phyloP scores from a whole-genome alignment of 2,113 vertebrate genomes.

The Fulica atra region DNA sequence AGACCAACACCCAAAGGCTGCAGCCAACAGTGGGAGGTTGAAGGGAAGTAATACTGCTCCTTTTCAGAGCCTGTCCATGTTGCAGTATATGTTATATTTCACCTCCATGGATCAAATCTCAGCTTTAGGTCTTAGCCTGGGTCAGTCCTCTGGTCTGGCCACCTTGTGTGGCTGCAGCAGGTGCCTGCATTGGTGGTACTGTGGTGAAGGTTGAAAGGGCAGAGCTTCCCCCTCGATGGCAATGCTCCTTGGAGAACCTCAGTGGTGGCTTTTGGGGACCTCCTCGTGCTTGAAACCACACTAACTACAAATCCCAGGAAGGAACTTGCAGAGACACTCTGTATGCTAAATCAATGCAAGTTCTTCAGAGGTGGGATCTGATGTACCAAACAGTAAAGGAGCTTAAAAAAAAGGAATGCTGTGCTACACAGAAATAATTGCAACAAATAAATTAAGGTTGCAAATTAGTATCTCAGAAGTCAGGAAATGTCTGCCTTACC shows the following conservation, averaged over 20 bases:
- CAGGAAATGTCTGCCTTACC: neutral
- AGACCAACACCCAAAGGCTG: neutral
- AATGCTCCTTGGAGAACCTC: neutral
- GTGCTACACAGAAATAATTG: neutral
- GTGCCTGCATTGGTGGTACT: rapidly evolving
- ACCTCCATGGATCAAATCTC: neutral
- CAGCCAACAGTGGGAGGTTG: neutral
- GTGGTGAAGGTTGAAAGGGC: neutral
- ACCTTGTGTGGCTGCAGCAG: rapidly evolving
- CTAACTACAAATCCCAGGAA: neutral
- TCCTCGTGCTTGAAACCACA: neutral
- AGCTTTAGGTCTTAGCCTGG: neutral
- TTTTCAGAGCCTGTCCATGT: neutral
- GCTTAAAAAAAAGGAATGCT: neutral
- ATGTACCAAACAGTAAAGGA: neutral
- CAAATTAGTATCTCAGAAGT: neutral
- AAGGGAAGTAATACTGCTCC: neutral
- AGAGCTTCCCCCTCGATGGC: neutral
- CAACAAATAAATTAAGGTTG: neutral
- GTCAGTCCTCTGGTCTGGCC: neutral
- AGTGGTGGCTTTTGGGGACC: neutral
- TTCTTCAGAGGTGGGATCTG: neutral
- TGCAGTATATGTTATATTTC: neutral
- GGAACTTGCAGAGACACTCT: neutral
- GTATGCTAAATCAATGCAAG: neutral